Evolutionary conservation across 1,140 invertebrate species (phyloP).

Genomic region (Drosophila funebris): DNA sequence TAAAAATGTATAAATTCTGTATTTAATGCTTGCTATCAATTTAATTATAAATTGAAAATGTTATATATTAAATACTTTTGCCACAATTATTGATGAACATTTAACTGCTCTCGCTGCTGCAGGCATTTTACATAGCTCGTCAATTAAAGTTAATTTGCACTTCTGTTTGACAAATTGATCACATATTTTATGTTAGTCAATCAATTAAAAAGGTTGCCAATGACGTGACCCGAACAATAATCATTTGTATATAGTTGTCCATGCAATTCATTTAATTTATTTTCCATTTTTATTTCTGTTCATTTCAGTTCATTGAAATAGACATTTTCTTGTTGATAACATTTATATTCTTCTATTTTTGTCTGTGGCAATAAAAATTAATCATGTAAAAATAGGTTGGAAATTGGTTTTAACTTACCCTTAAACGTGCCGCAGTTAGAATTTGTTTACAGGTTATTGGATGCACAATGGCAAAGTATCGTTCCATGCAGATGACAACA

Average conservation of each 20-base stretch:
- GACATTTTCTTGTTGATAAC: neutral
- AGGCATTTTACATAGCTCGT: neutral
- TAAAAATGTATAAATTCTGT: too few relatives aligned
- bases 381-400: neutral
- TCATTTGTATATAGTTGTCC: neutral
- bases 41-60: too few relatives aligned
- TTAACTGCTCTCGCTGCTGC: too few relatives aligned
- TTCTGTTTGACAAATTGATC: neutral
- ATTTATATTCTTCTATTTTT: neutral
- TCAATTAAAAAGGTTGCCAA: neutral
- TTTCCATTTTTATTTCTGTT: conserved; percentile 2
- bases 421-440: conserved; percentile 88
- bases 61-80: too few relatives aligned
- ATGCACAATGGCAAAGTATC: conserved; percentile 92
- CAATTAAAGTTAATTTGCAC: neutral
- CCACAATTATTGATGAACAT: too few relatives aligned
- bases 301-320: conserved; percentile 12
- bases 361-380: conserved; percentile 1
- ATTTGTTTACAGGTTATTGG: conserved; percentile 92
- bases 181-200: neutral
- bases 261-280: neutral
- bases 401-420: conserved; percentile 85
- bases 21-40: too few relatives aligned
- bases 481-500: conserved; percentile 92
- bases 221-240: conserved; percentile 1